Conservation (phyloP, 2,797 vertebrate species). For the Graptemys geographica region DNA sequence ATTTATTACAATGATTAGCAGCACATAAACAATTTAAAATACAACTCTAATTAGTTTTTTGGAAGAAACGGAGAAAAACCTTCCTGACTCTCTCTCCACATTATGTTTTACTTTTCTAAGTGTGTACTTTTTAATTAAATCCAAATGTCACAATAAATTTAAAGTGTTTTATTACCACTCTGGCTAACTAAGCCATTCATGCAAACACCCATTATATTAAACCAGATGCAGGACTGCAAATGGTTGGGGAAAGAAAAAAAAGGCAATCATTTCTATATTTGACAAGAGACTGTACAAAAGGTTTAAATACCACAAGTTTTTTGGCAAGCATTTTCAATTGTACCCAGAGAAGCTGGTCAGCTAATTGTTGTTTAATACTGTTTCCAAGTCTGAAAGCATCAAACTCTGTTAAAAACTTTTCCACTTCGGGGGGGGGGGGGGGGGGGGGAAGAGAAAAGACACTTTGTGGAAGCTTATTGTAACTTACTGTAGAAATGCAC, state of each 20-base stretch:
- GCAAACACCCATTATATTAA: conserved; percentile 79
- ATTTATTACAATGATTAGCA: conserved; percentile 90
- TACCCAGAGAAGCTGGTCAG: conserved; percentile 38
- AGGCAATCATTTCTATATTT: conserved; percentile 74
- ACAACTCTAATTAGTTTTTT: conserved; percentile 88
- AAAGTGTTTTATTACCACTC: conserved; percentile 85
- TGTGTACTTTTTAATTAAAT: conserved; percentile 90
- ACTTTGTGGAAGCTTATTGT: accelerated
- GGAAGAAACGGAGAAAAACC: conserved; percentile 83
- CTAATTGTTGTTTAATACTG: conserved; percentile 69
- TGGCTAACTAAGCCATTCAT: conserved; percentile 82
- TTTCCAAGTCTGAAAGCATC: conserved; percentile 43
- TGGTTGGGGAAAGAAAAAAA: conserved; percentile 28
- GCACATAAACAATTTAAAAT: conserved; percentile 91
- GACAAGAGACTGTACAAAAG: conserved; percentile 75
- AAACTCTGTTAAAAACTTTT: conserved; percentile 30
- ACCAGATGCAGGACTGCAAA: conserved; percentile 69
- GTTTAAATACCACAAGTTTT: conserved; percentile 74
- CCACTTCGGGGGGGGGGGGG: neutral
- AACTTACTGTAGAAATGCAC: neutral
- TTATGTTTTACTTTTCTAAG: conserved; percentile 87
- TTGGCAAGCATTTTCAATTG: conserved; percentile 64
- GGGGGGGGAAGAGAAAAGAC: neutral
- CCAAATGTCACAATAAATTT: conserved; percentile 89
- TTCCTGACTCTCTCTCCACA: conserved; percentile 80